Conservation (phyloP, 1,140 invertebrate species). For the Neelides sp. region DNA sequence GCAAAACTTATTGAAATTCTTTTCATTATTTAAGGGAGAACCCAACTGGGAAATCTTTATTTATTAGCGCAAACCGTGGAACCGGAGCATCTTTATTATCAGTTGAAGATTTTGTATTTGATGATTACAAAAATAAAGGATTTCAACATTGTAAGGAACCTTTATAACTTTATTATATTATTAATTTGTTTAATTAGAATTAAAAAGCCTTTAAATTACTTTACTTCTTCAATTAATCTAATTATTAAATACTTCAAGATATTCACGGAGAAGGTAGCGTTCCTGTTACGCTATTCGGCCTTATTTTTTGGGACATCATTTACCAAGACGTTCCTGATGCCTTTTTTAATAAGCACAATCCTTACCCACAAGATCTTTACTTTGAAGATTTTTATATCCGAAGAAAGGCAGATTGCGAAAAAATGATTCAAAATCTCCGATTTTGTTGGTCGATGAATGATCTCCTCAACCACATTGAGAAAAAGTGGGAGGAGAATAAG, state of each 20-base stretch:
- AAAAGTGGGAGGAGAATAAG: constrained; percentile 37
- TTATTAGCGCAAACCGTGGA: constrained; percentile 30
- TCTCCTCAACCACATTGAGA: constrained; percentile 37
- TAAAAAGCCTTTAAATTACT: constrained; percentile 4
- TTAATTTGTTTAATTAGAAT: background rate
- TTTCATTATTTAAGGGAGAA: too few relatives aligned
- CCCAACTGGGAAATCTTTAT: constrained; percentile 19
- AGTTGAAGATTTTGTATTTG: constrained; percentile 43
- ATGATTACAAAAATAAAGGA: constrained; percentile 40
- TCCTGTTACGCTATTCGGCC: constrained; percentile 48
- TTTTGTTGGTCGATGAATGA: constrained; percentile 34
- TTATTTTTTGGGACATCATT: constrained; percentile 64
- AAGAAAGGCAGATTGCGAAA: constrained; percentile 45
- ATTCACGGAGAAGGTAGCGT: constrained; percentile 58
- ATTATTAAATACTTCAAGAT: constrained; percentile 36
- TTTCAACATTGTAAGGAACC: constrained; percentile 36
- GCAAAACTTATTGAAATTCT: too few relatives aligned
- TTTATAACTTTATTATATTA: background rate
- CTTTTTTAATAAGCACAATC: constrained; percentile 53
- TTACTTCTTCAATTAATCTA: constrained; percentile 1
- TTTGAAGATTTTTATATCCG: constrained; percentile 48
- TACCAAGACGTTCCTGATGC: constrained; percentile 50
- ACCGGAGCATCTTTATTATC: constrained; percentile 31
- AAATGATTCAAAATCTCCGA: constrained; percentile 40
- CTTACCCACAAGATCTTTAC: constrained; percentile 53